Conservation (phyloP, 2,113 vertebrate genomes). For the Sylvietta virens region DNA sequence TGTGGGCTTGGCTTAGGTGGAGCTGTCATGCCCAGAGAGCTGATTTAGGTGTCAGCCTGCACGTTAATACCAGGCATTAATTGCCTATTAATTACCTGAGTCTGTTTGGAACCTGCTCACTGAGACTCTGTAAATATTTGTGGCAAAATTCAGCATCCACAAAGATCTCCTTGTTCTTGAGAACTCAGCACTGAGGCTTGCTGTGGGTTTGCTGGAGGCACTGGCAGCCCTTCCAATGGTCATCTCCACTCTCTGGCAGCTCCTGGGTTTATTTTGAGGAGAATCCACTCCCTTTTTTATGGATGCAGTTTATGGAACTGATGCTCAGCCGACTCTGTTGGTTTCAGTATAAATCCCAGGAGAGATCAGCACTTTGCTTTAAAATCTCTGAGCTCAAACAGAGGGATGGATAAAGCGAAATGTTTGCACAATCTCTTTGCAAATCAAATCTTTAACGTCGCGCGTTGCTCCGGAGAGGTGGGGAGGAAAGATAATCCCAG, state of each 20-base stretch:
- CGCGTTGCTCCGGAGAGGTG: not conserved
- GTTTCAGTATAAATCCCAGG: not conserved
- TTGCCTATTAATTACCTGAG: not conserved
- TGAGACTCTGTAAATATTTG: fast-evolving
- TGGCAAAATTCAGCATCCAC: not conserved
- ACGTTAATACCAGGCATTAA: not conserved
- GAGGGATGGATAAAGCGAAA: not conserved
- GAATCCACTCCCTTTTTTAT: not conserved
- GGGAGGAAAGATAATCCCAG: not conserved
- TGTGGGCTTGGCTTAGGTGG: not conserved
- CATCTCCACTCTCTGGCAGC: not conserved
- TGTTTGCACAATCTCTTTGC: slow-evolving; percentile 50
- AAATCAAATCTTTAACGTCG: not conserved
- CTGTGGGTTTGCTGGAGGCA: not conserved
- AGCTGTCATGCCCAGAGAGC: not conserved
- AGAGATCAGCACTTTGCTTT: not conserved
- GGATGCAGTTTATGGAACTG: not conserved
- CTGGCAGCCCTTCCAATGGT: not conserved
- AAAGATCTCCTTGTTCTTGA: not conserved
- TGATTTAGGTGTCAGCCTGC: not conserved
- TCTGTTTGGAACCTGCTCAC: not conserved
- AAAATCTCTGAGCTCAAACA: not conserved
- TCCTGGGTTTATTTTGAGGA: not conserved
- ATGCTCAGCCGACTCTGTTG: not conserved
- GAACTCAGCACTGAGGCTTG: fast-evolving